Conservation (phyloP, 2,113 vertebrate genomes). For the Entomyzon cyanotis region DNA sequence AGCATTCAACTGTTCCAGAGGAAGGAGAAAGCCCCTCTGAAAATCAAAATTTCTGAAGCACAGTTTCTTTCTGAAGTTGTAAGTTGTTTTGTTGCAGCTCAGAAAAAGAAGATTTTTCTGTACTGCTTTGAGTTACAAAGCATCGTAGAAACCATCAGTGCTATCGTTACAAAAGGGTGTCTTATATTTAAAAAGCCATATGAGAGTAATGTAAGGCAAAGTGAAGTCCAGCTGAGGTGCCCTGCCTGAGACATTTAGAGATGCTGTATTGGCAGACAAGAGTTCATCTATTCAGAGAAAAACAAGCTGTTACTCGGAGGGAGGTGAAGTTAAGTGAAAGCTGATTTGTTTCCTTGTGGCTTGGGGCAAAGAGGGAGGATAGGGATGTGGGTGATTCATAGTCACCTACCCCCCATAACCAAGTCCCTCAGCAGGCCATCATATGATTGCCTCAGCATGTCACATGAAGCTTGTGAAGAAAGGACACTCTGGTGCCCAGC, state of each 20-base stretch:
- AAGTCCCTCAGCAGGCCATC: neutral
- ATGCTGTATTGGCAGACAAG: neutral
- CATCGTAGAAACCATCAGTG: neutral
- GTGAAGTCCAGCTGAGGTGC: neutral
- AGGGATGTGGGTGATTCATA: neutral
- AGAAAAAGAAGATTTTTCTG: neutral
- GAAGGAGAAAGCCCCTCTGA: neutral
- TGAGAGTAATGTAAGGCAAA: neutral
- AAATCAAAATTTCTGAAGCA: neutral
- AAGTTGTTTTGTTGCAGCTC: neutral
- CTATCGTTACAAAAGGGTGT: fast-evolving
- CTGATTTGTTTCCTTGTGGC: neutral
- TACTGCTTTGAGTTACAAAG: neutral
- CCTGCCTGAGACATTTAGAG: neutral
- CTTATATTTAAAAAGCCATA: neutral
- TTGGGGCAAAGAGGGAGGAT: neutral
- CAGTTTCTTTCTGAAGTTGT: neutral
- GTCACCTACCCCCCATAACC: neutral
- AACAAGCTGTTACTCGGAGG: fast-evolving
- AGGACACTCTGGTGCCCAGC: fast-evolving
- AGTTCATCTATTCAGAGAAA: neutral
- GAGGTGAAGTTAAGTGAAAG: neutral
- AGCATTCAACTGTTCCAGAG: neutral
- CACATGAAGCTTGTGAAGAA: neutral
- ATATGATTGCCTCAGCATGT: fast-evolving